Evolutionary conservation across 2,113 vertebrate genomes (phyloP), one percentile per base, ranked within the genome.

Genomic region (Balaeniceps rex): DNA sequence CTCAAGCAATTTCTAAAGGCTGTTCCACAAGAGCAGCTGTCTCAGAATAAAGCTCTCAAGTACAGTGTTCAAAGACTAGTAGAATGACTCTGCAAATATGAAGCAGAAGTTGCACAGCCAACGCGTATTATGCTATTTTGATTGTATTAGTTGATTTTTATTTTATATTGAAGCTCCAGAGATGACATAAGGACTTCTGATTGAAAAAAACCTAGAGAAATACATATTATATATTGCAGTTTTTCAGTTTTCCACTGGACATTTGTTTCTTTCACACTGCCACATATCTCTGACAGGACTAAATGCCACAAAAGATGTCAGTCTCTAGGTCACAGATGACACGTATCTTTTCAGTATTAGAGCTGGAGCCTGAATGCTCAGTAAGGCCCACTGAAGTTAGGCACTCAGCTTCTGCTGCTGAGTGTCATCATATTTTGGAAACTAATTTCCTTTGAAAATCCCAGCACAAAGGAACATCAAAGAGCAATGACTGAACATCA

Each of bases 391-490:
- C 23, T 82, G 83, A 71, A 82, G 26, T 69, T 63, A 78, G 55
- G 38, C 0, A 0, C 78, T 82, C 80, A 57, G 61, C 61, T 92
- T 93, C 87, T 94, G 78, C 74, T 92, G 57, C 82, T 44, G 17
- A 76, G 55, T 57, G 49, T 40, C 74, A 52, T 65, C 42, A 4
- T 72, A 70, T 63, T 91, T 90, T 80, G 90, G 93, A 80, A 94
- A 34, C 4, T 82, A 69, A 92, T 91, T 97, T 93, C 86, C 94
- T 94, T 95, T 96, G 95, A 97, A 95, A 94, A 87, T 85, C 52
- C n/a, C 80, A 84, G 65, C 68, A 89, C 17, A 68, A 92, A 91
- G 92, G 9, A 90, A 88, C 88, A 92, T 95, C 88, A 95, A 94
- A 94, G 94, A 91, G 83, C 69, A 76, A 44, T 71, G 87, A 69